Percentiles rank a stretch among this genome's conserved stretches.
phyloP scores from a whole-genome alignment of 2,113 vertebrate genomes.

The Glaucidium brasilianum region DNA sequence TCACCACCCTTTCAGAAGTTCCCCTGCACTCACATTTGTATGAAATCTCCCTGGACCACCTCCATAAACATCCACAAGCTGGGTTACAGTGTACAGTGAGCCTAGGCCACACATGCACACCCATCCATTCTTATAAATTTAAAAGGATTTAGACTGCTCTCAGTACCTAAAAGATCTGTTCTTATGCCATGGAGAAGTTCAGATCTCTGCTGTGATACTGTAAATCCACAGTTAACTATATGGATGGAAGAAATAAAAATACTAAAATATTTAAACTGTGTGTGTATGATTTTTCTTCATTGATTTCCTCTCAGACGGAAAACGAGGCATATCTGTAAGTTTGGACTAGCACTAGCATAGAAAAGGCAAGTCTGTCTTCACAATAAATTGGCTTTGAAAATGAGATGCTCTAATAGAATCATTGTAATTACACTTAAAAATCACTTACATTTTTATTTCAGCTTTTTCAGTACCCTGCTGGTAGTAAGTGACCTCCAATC shows the following conservation, averaged over 20 bases:
- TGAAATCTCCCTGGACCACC: background rate
- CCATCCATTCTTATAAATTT: background rate
- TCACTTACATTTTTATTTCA: background rate
- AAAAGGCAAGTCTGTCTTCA: background rate
- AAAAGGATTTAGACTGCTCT: background rate
- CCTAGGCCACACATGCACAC: background rate
- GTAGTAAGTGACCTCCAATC: background rate
- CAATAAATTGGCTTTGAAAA: background rate
- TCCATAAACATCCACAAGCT: accelerated
- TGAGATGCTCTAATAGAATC: background rate
- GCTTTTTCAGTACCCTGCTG: background rate
- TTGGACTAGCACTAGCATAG: background rate
- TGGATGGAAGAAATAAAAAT: background rate
- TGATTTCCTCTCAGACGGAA: background rate
- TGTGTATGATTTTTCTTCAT: background rate
- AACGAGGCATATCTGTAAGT: background rate
- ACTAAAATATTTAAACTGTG: background rate
- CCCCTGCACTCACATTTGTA: background rate
- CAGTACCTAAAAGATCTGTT: background rate
- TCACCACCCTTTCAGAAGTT: background rate
- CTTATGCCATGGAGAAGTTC: background rate
- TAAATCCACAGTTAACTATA: background rate
- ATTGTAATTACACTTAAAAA: background rate
- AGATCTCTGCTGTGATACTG: background rate
- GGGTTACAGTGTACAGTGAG: background rate